Evolutionary conservation across 2,888 invertebrate genomes (phyloP), one percentile per base, ranked within the genome.

Genomic region (Amblyjoppa fuscipennis): DNA sequence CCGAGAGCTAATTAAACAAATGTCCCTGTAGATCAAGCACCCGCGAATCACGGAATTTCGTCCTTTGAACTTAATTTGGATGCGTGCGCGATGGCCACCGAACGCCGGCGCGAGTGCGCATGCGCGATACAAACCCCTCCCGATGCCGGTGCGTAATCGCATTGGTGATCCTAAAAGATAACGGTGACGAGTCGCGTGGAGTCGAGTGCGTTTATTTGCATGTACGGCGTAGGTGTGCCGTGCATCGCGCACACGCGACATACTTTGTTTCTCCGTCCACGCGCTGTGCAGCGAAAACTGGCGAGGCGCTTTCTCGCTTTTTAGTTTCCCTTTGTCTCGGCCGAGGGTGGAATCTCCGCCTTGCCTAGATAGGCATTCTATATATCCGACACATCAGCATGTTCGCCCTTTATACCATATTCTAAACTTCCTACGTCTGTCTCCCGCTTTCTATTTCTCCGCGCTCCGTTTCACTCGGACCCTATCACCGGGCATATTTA

Each of bases 1-100:
- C 71, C 90, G 90, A 88, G 87, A 91, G 90, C 92, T 93, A 93
- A 94, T 94, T 94, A 93, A 93, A 94, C 92, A 91, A 92, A 92
- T 91, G 91, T 90, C 89, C 87, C 89, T 85, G 88, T 90, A 90
- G 89, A 90, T 90, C 91, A 89, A 88, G 85, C 69, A 80, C 82
- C 78, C 88, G 89, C 89, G 90, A 90, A 90, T 91, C 89, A 88
- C 89, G 83, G 81, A 83, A 86, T 83, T 83, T 89, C 89, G 90
- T 90, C 91, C 92, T 92, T 93, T 92, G 92, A 93, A 90, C 92
- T 92, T 90, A 87, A 90, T 91, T 91, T 89, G 90, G 88, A 84
- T 71, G 59, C 66, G 71, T 76, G 75, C 25, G 25, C 9, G 59
- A 59, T 59, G 59, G 59, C 25, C 4, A 49, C 45, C 45, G 45